Conservation (phyloP, 2,113 vertebrate genomes). For the Tyto alba region DNA sequence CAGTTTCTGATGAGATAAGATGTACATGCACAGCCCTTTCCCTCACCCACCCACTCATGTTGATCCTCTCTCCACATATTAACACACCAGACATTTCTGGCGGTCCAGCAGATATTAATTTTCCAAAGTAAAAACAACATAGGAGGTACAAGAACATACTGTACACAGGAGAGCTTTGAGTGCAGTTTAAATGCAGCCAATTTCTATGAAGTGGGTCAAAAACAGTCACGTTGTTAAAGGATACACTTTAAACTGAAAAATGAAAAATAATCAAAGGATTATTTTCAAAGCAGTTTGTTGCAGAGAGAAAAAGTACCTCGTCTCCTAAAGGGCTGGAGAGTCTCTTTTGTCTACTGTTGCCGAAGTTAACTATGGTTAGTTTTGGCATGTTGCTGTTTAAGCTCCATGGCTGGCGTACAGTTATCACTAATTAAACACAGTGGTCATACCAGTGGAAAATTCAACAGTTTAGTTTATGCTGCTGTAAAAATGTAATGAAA, state of each 20-base stretch:
- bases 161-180: constrained; percentile 40
- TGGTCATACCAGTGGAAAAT: constrained; percentile 26
- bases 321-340: constrained; percentile 5
- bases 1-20: constrained; percentile 7
- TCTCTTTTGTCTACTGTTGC: constrained; percentile 46
- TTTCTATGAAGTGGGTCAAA: constrained; percentile 43
- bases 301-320: background rate
- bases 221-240: constrained; percentile 24
- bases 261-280: background rate
- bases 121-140: constrained; percentile 41
- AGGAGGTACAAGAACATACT: constrained; percentile 50
- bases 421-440: constrained; percentile 55
- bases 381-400: constrained; percentile 32
- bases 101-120: constrained; percentile 28
- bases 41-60: background rate
- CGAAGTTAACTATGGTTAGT: constrained; percentile 4
- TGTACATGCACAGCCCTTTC: background rate
- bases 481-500: constrained; percentile 52
- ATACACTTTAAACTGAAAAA: background rate
- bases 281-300: constrained; percentile 38
- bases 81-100: constrained; percentile 25
- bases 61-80: background rate
- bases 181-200: constrained; percentile 24
- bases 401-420: background rate
- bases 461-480: constrained; percentile 49